These are phyloP conservation scores for Hirudo medicinalis DNA, from an alignment of 1,140 invertebrate species.

Conservation along the genomic window DNA sequence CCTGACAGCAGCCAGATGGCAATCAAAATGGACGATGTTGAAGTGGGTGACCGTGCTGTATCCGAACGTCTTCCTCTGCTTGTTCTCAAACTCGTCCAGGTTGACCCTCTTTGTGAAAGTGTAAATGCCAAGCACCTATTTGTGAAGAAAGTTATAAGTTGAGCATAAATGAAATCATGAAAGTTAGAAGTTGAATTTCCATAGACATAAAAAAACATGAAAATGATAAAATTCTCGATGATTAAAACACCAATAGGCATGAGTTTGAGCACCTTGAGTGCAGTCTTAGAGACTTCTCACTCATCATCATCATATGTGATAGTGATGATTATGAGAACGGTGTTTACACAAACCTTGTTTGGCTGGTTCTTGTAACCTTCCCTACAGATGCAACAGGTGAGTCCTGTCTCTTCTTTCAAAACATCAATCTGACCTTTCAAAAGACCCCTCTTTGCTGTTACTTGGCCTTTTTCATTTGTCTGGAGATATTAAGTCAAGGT, in stretches of 20 bases:
- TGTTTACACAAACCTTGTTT: slow-evolving; percentile 31
- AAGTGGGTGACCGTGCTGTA: slow-evolving; percentile 94
- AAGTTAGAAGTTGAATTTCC: too few relatives aligned
- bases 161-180: neutral
- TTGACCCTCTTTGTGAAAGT: slow-evolving; percentile 89
- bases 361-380: slow-evolving; percentile 81
- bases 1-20: slow-evolving; percentile 87
- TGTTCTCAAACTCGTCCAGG: slow-evolving; percentile 78
- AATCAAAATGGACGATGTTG: slow-evolving; percentile 94
- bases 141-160: too few relatives aligned
- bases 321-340: too few relatives aligned
- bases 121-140: slow-evolving; percentile 68
- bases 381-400: slow-evolving; percentile 94
- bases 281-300: too few relatives aligned
- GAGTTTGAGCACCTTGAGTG: too few relatives aligned
- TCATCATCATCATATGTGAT: too few relatives aligned
- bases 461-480: slow-evolving; percentile 45
- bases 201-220: too few relatives aligned
- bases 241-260: too few relatives aligned
- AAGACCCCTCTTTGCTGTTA: slow-evolving; percentile 74
- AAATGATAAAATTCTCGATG: too few relatives aligned
- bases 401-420: slow-evolving; percentile 78
- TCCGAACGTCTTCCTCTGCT: slow-evolving; percentile 49
- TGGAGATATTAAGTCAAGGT: slow-evolving; percentile 19
- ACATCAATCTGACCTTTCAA: slow-evolving; percentile 79